These are phyloP conservation scores for Acanthurus lineatus DNA, from an alignment of 2,797 vertebrate genomes.

Conservation along the genomic window DNA sequence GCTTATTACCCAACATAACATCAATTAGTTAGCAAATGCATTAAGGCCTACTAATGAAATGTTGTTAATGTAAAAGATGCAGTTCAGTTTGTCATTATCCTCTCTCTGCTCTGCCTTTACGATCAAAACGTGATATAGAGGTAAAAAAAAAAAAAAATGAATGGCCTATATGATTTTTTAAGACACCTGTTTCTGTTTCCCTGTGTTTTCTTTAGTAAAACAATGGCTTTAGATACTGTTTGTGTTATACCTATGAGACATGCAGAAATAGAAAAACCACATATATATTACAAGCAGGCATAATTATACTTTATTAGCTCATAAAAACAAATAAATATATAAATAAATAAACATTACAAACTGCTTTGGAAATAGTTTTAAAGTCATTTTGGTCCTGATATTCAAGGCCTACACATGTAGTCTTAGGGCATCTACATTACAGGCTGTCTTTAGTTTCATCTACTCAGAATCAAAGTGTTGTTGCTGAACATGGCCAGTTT, in stretches of 20 bases:
- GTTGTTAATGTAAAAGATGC: not conserved
- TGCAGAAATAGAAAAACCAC: not conserved
- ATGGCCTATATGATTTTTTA: not conserved
- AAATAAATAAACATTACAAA: not conserved
- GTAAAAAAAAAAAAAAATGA: not conserved
- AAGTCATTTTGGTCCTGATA: not conserved
- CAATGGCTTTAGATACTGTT: not conserved
- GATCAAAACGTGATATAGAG: not conserved
- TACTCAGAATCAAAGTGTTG: not conserved
- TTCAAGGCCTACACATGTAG: not conserved
- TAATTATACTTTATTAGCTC: not conserved
- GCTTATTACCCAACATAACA: conserved; percentile 1
- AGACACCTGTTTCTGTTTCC: not conserved
- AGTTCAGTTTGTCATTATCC: not conserved
- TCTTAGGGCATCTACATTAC: not conserved
- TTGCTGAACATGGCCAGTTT: too few relatives aligned
- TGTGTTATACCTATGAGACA: not conserved
- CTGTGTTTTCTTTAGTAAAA: too few relatives aligned
- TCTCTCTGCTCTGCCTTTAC: not conserved
- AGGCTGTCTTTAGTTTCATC: not conserved
- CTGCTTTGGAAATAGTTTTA: not conserved
- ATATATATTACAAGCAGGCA: not conserved
- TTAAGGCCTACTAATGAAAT: not conserved
- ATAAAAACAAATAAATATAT: too few relatives aligned
- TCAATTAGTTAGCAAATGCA: not conserved